Conservation (phyloP, 2,888 invertebrate species). For the Caenorhabditis auriculariae region DNA sequence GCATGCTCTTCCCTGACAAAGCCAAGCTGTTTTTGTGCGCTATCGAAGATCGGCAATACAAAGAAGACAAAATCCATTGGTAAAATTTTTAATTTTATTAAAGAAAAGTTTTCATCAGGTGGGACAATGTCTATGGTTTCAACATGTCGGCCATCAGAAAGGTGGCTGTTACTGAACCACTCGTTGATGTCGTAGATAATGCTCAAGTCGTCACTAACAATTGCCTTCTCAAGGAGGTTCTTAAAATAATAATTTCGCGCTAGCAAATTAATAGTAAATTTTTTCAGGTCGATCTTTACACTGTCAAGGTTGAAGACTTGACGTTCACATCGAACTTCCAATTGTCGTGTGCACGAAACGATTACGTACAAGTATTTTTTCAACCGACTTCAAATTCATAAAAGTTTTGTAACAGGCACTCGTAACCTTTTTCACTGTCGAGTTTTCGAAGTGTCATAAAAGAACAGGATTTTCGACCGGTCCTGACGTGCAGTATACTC, state of each 20-base stretch:
- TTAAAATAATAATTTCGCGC: not conserved
- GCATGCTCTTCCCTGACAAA: conserved; percentile 86
- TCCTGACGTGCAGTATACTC: conserved; percentile 95
- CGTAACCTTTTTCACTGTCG: conserved; percentile 98
- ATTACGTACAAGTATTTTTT: conserved; percentile 59
- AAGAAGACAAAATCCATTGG: conserved; percentile 99
- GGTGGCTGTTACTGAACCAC: conserved; percentile 94
- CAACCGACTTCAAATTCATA: no score
- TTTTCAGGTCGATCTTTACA: conserved; percentile 85
- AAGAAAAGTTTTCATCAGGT: conserved; percentile 69
- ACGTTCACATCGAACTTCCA: conserved; percentile 80
- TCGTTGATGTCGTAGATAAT: conserved; percentile 97
- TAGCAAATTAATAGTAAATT: not conserved
- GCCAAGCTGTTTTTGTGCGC: conserved; percentile 89
- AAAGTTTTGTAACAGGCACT: conserved; percentile 81
- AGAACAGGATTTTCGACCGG: conserved; percentile 92
- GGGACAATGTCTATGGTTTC: conserved; percentile 99
- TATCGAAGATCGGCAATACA: conserved; percentile 90
- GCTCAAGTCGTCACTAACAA: conserved; percentile 97
- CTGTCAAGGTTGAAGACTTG: conserved; percentile 90
- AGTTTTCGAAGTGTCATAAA: conserved; percentile 99
- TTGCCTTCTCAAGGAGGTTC: conserved; percentile 78
- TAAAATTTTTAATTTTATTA: conserved; percentile 41
- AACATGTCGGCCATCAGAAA: conserved; percentile 98
- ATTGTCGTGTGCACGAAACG: conserved; percentile 65